Evolutionary conservation across 2,797 vertebrate species (phyloP).

Genomic region (Bufotes viridis): DNA sequence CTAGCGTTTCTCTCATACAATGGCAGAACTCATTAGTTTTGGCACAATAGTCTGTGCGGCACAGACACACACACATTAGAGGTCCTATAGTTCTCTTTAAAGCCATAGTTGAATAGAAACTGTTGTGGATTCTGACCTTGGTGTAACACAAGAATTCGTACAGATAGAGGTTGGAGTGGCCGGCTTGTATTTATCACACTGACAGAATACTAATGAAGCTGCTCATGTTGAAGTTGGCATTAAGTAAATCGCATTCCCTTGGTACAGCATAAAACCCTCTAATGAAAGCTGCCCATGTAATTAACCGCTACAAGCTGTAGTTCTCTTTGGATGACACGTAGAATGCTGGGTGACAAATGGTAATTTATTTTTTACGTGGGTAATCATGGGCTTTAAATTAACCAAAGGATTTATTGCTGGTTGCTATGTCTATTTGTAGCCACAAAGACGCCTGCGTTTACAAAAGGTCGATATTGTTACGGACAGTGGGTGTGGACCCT

Average conservation of each 20-base stretch:
- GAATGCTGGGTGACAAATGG: neutral
- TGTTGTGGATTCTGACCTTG: neutral
- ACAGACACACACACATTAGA: neutral
- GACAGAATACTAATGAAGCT: slow-evolving; percentile 39
- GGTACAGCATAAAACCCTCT: slow-evolving; percentile 28
- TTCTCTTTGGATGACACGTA: neutral
- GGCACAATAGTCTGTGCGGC: neutral
- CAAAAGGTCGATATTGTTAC: too few relatives aligned
- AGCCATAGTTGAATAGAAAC: neutral
- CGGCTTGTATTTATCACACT: slow-evolving; percentile 16
- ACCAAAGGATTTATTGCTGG: neutral
- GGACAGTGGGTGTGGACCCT: too few relatives aligned
- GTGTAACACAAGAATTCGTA: neutral
- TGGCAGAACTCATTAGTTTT: neutral
- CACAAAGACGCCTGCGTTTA: neutral
- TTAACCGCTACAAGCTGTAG: slow-evolving; percentile 25
- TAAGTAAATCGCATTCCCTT: slow-evolving; percentile 37
- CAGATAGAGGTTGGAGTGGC: neutral
- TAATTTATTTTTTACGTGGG: neutral
- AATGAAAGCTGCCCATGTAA: slow-evolving; percentile 47
- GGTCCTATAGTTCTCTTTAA: neutral
- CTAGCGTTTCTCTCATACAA: neutral
- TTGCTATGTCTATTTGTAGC: neutral
- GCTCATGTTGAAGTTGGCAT: slow-evolving; percentile 45
- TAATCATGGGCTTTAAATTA: neutral